phyloP scores from a whole-genome alignment of 2,888 invertebrate species.

The Mythimna albipuncta region DNA sequence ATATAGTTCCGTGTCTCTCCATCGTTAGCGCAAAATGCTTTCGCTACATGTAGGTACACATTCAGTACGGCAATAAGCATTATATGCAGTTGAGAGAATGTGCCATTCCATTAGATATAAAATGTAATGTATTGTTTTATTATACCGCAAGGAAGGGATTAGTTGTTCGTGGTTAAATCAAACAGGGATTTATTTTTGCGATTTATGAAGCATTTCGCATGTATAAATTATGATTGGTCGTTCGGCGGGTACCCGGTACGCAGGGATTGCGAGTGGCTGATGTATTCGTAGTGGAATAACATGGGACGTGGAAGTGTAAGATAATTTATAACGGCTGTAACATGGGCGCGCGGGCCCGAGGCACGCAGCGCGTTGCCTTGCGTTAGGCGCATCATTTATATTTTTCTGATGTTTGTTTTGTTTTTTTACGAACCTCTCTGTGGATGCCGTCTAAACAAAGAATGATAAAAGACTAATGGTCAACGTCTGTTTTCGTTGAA shows the following conservation, averaged over 20 bases:
- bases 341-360: constrained; percentile 79
- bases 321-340: constrained; percentile 87
- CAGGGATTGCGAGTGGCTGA: constrained; percentile 82
- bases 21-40: constrained; percentile 74
- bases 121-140: constrained; percentile 74
- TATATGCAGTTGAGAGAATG: constrained; percentile 71
- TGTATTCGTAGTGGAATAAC: constrained; percentile 87
- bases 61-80: constrained; percentile 66
- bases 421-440: constrained; percentile 83
- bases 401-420: constrained; percentile 88
- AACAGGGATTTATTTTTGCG: constrained; percentile 78
- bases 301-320: constrained; percentile 84
- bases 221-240: constrained; percentile 85
- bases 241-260: constrained; percentile 80
- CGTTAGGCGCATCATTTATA: constrained; percentile 90
- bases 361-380: constrained; percentile 84
- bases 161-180: constrained; percentile 78
- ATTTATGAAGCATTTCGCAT: constrained; percentile 80
- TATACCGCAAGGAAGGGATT: constrained; percentile 73
- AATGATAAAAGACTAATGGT: constrained; percentile 88
- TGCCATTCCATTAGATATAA: constrained; percentile 74
- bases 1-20: constrained; percentile 70
- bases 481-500: constrained; percentile 84
- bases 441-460: constrained; percentile 87
- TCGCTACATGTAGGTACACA: constrained; percentile 62